phyloP scores from a whole-genome alignment of 1,140 invertebrate genomes.

The Heliconius himera region DNA sequence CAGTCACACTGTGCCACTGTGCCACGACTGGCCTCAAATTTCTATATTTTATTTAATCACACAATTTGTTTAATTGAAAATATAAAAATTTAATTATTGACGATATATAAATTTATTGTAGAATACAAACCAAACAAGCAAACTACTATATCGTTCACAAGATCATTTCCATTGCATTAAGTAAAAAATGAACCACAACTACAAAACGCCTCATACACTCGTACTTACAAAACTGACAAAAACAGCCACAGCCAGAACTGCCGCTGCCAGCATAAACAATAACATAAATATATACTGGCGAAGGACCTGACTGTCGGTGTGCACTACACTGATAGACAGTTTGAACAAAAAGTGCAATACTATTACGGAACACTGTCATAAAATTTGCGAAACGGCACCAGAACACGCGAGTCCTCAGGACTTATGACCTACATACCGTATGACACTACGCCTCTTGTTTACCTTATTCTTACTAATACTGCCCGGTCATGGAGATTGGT shows the following conservation, averaged over 20 bases:
- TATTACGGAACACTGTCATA: conserved; percentile 71
- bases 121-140: too few relatives aligned
- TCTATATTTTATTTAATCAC: too few relatives aligned
- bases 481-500: neutral
- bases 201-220: neutral
- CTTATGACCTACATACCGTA: conserved; percentile 32
- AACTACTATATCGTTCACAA: neutral
- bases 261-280: conserved; percentile 28
- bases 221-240: neutral
- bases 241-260: neutral
- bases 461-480: conserved; percentile 20
- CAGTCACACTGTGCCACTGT: too few relatives aligned
- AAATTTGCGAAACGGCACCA: conserved; percentile 61
- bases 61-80: too few relatives aligned
- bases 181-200: neutral
- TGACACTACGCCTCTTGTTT: conserved; percentile 23
- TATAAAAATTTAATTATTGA: too few relatives aligned
- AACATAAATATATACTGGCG: conserved; percentile 36
- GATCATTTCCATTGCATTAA: neutral
- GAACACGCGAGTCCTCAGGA: conserved; percentile 53
- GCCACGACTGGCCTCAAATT: too few relatives aligned
- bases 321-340: conserved; percentile 57
- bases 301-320: conserved; percentile 49
- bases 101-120: too few relatives aligned
- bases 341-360: conserved; percentile 74